phyloP scores from a whole-genome alignment of 1,140 invertebrate species.

The Tetramorium parvispinum region DNA sequence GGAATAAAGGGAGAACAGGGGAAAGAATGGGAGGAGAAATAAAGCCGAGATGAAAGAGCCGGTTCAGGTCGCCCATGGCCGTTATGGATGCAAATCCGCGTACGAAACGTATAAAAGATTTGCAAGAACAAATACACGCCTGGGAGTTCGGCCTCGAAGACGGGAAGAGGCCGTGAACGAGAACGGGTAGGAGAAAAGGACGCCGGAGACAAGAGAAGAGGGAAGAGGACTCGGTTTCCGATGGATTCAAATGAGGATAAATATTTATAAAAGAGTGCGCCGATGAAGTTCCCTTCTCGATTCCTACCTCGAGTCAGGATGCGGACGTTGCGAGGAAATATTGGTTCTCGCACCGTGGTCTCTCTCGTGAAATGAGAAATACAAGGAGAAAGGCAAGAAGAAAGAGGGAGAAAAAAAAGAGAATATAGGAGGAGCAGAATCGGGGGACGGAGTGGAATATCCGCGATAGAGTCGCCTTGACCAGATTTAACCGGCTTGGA shows the following conservation, averaged over 20 bases:
- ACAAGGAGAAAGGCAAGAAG: constrained; percentile 20
- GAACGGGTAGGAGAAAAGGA: constrained; percentile 15
- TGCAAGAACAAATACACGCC: constrained; percentile 81
- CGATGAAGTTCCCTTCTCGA: constrained; percentile 66
- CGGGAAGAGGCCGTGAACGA: background rate
- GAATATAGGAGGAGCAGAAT: background rate
- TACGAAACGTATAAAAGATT: constrained; percentile 82
- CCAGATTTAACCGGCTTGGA: constrained; percentile 6
- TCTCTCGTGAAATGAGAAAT: constrained; percentile 44
- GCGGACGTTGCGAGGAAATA: constrained; percentile 71
- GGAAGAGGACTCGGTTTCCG: constrained; percentile 51
- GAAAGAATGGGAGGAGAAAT: background rate
- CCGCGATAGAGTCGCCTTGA: constrained; percentile 8
- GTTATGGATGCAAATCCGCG: constrained; percentile 82
- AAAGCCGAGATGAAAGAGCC: constrained; percentile 50
- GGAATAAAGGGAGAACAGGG: constrained; percentile 7
- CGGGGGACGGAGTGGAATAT: constrained; percentile 48
- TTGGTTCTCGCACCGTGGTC: constrained; percentile 57
- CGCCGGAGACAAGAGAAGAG: constrained; percentile 8
- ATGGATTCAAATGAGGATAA: constrained; percentile 84
- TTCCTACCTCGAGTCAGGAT: constrained; percentile 57
- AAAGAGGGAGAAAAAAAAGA: too few relatives aligned
- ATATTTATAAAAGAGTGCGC: constrained; percentile 83
- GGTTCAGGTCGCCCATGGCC: constrained; percentile 62
- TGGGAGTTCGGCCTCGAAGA: constrained; percentile 44